Percentiles rank a stretch among this genome's conserved stretches.
Conservation (phyloP, 2,113 vertebrate species). For the Mastomys coucha region DNA sequence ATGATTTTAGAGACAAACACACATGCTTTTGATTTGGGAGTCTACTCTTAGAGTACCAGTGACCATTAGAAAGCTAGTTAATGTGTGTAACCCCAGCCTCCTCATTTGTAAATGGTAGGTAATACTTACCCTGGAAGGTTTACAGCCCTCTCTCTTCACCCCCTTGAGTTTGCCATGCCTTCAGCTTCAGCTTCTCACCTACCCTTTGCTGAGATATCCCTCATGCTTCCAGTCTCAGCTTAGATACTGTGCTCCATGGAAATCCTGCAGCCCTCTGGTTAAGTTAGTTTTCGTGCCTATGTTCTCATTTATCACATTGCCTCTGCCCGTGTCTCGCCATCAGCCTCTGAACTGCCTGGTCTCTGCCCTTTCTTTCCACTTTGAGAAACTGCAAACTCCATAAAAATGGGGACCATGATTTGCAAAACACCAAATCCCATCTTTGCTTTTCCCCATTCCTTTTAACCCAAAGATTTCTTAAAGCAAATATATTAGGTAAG, state of each 20-base stretch:
- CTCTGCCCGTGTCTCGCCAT: neutral
- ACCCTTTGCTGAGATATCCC: neutral
- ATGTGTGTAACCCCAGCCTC: constrained; percentile 1
- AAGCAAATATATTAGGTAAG: neutral
- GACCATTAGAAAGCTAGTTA: neutral
- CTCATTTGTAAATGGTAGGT: neutral
- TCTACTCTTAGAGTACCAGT: neutral
- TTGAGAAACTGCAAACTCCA: neutral
- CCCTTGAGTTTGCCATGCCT: neutral
- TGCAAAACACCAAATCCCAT: neutral
- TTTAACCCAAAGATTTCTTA: constrained; percentile 6
- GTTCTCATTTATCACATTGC: neutral
- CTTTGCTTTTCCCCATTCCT: neutral
- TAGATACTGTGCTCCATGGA: neutral
- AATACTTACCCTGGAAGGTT: neutral
- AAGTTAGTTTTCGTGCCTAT: neutral
- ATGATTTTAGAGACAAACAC: neutral
- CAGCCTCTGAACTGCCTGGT: neutral
- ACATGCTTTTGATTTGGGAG: neutral
- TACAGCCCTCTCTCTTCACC: neutral
- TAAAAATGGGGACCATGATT: neutral
- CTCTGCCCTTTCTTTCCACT: neutral
- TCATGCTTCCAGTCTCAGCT: neutral
- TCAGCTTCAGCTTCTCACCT: neutral
- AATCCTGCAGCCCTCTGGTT: neutral